A percentile compares a stretch with the other conserved stretches of the same genome.
These are phyloP conservation scores for Lordiphosa fenestrarum DNA, from an alignment of 2,888 invertebrate genomes.

Conservation along the genomic window DNA sequence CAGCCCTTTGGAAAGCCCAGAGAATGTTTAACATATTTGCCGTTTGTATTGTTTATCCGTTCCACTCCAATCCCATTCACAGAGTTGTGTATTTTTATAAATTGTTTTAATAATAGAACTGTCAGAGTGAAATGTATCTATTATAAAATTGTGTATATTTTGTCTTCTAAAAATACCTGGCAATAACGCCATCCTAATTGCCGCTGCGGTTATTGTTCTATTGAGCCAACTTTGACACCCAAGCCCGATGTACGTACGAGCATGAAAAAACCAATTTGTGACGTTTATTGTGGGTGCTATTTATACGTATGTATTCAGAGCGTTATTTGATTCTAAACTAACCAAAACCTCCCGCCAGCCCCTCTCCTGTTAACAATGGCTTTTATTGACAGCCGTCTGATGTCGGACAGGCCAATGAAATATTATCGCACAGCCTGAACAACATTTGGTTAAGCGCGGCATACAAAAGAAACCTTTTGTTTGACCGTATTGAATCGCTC, in stretches of 20 bases:
- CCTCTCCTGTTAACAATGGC: conserved; percentile 25
- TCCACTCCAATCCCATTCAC: conserved; percentile 6
- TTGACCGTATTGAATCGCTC: conserved; percentile 25
- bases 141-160: conserved; percentile 51
- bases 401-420: conserved; percentile 63
- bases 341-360: conserved; percentile 4
- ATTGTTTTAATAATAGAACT: conserved; percentile 62
- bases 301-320: conserved; percentile 8
- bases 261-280: conserved; percentile 54
- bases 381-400: conserved; percentile 63
- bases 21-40: conserved; percentile 4
- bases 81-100: conserved; percentile 30
- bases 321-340: conserved; percentile 24
- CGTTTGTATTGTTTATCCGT: conserved; percentile 5
- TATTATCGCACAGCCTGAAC: conserved; percentile 39
- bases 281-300: conserved; percentile 62
- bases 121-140: conserved; percentile 57
- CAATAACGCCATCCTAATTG: conserved; percentile 38
- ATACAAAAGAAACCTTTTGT: conserved; percentile 61
- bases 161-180: conserved; percentile 61
- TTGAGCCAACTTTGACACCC: conserved; percentile 59
- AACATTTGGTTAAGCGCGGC: conserved; percentile 41
- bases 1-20: conserved; percentile 26
- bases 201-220: conserved; percentile 26
- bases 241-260: conserved; percentile 25